Evolutionary conservation across 2,113 vertebrate genomes (phyloP), one percentile per base, ranked within the genome.

Genomic region (Procavia capensis): DNA sequence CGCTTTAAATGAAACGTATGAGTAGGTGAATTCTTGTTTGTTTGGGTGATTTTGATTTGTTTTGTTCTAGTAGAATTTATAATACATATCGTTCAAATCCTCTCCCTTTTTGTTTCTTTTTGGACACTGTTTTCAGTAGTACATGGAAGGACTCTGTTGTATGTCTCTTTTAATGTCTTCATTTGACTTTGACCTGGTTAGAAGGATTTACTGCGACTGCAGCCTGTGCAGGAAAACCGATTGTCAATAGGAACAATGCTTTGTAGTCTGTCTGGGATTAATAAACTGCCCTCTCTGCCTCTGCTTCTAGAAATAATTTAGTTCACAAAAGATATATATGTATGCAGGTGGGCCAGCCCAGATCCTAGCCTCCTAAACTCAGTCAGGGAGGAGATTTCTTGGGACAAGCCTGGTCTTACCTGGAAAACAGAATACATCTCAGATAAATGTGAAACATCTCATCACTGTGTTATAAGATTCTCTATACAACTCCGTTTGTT

Each of bases 111-210:
- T 41, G 2, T 47, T 2, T 96, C 85, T 78, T 94, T 74, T 88
- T 88, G 68, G 43, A 41, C 87, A 80, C 3, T 24, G 82, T 96
- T 96, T 96, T 95, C 91, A 93, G 25, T 70, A 82, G 47, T 63
- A 10, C 22, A 3, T 90, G 88, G 95, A 95, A 95, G 54, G 81
- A 84, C 45, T 54, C 50, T 93, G 22, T 78, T 97, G 82, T 96
- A 31, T 89, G 9, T 95, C 79, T 98, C 86, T 96, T 90, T 87
- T 93, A 97, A 96, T 93, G 54, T 94, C 93, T 97, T 97, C 59
- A 96, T 98, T 98, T 98, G 97, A 96, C 97, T 98, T 98, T 97
- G 95, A 91, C 39, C 93, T 94, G 85, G 61, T 96, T 98, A 97
- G 97, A 94, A 97, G 92, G 91, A 97, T 98, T 97, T 96, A 96